Evolutionary conservation across 2,888 invertebrate species (phyloP).

Genomic region (Ceraclea dissimilis): DNA sequence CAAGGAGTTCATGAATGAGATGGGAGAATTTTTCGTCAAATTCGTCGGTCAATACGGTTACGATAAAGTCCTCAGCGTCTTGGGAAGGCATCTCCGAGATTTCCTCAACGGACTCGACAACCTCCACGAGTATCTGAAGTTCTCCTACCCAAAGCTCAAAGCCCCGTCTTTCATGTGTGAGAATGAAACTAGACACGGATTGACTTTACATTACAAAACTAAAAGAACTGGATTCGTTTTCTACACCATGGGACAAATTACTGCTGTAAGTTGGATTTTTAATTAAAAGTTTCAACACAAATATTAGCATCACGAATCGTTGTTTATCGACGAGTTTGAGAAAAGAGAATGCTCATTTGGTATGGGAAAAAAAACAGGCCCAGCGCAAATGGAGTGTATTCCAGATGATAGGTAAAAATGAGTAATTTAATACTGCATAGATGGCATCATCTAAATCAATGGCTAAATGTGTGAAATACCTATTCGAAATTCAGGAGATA

Average conservation of each 20-base stretch:
- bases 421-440: too few species aligned
- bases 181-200: conserved; percentile 85
- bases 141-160: conserved; percentile 84
- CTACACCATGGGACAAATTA: conserved; percentile 95
- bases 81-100: conserved; percentile 90
- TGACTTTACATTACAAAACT: conserved; percentile 89
- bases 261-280: conserved; percentile 62
- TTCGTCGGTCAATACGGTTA: conserved; percentile 94
- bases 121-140: conserved; percentile 93
- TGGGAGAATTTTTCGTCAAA: conserved; percentile 90
- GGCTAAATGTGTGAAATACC: too few species aligned
- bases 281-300: not conserved
- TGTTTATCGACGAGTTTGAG: too few species aligned
- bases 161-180: conserved; percentile 97
- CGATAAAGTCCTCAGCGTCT: conserved; percentile 80
- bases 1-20: conserved; percentile 85
- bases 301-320: not conserved
- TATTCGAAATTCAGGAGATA: too few species aligned
- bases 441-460: too few species aligned
- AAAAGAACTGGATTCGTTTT: conserved; percentile 90
- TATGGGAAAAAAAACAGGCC: too few species aligned
- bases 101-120: conserved; percentile 95
- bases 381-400: too few species aligned
- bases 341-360: too few species aligned
- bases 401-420: too few species aligned